phyloP scores from a whole-genome alignment of 2,113 vertebrate species.

The Dunckerocampus dactyliophorus region DNA sequence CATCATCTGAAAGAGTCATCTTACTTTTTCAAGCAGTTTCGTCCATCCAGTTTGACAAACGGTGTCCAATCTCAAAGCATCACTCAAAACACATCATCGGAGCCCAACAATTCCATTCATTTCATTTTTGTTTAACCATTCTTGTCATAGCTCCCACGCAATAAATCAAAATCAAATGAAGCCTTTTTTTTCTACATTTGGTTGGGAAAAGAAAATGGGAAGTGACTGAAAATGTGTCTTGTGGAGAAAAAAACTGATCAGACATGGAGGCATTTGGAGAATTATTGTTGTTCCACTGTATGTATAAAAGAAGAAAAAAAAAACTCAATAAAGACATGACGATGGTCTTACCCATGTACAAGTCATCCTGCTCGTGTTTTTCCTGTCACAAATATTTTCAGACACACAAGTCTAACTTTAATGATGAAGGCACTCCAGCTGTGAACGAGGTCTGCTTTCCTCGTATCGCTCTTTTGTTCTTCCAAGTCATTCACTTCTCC shows the following conservation, averaged over 20 bases:
- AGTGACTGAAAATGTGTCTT: slow-evolving; percentile 59
- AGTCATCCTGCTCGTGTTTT: neutral
- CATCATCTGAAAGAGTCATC: too few relatives aligned
- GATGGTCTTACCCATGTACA: slow-evolving; percentile 66
- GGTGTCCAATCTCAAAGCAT: slow-evolving; percentile 9
- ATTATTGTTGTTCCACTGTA: slow-evolving; percentile 70
- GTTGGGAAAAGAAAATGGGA: slow-evolving; percentile 52
- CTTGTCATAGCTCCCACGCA: slow-evolving; percentile 26
- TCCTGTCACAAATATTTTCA: neutral
- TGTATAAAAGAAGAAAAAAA: slow-evolving; percentile 63
- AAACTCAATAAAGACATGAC: slow-evolving; percentile 68
- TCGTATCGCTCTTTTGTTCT: too few relatives aligned
- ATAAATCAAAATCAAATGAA: slow-evolving; percentile 36
- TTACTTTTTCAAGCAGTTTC: slow-evolving; percentile 2
- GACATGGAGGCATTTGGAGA: slow-evolving; percentile 56
- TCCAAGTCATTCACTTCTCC: too few relatives aligned
- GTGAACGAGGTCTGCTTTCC: too few relatives aligned
- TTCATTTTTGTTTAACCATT: slow-evolving; percentile 1
- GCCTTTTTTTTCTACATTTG: slow-evolving; percentile 50
- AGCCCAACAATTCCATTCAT: slow-evolving; percentile 1
- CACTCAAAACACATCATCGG: slow-evolving; percentile 11
- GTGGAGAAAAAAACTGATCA: slow-evolving; percentile 66
- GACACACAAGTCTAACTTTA: too few relatives aligned
- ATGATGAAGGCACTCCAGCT: too few relatives aligned
- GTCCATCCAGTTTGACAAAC: neutral